A percentile compares a stretch with the other conserved stretches of the same genome.
These are phyloP conservation scores for Gymnosoma rotundatum DNA, from an alignment of 2,888 invertebrate species.

Conservation along the genomic window DNA sequence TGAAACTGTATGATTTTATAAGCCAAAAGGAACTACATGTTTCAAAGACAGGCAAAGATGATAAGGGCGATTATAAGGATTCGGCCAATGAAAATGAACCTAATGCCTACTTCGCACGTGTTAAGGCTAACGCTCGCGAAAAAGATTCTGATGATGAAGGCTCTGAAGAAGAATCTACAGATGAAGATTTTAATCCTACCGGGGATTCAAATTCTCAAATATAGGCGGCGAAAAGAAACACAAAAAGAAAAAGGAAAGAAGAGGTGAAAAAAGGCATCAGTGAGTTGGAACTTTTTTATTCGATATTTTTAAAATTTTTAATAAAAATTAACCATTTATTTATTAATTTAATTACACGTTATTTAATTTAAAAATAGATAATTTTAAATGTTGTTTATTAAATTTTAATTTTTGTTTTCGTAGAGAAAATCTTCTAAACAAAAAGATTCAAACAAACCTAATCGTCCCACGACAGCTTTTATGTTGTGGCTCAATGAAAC, in stretches of 20 bases:
- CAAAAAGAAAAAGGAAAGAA: constrained; percentile 77
- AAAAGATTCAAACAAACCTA: constrained; percentile 93
- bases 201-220: constrained; percentile 83
- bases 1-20: constrained; percentile 97
- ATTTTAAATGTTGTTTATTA: neutral
- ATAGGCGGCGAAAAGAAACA: constrained; percentile 82
- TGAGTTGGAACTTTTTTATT: constrained; percentile 63
- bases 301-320: neutral
- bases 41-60: constrained; percentile 95
- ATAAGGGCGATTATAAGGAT: constrained; percentile 89
- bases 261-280: constrained; percentile 76
- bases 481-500: constrained; percentile 97
- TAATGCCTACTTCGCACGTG: constrained; percentile 97
- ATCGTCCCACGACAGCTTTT: constrained; percentile 94
- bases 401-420: neutral
- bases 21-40: constrained; percentile 96
- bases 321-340: neutral
- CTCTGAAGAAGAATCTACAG: constrained; percentile 90
- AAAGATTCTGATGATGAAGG: constrained; percentile 87
- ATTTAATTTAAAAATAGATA: no score
- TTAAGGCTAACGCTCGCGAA: constrained; percentile 97
- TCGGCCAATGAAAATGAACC: constrained; percentile 96
- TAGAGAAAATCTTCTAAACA: constrained; percentile 81
- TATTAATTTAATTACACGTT: no score
- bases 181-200: constrained; percentile 94